Percentiles rank a stretch among this genome's conserved stretches.
These are phyloP conservation scores for Crambe crambe DNA, from an alignment of 37 sponge, comb jelly and placozoan species.

Conservation along the genomic window DNA sequence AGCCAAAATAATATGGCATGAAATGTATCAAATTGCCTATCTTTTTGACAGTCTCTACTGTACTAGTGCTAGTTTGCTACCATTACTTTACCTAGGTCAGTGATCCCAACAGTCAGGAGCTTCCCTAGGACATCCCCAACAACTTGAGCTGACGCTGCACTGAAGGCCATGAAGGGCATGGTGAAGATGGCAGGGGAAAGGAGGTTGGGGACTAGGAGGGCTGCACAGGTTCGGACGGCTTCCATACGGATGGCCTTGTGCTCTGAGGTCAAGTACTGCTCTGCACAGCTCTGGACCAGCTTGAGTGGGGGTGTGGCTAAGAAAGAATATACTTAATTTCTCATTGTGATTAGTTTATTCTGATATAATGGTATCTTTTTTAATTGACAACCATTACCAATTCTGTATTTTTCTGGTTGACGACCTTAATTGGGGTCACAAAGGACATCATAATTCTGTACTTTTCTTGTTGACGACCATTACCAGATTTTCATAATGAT, in stretches of 20 bases:
- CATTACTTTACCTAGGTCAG: conserved; percentile 38
- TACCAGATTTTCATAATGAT: too few relatives aligned
- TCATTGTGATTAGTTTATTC: neutral
- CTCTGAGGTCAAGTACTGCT: conserved; percentile 68
- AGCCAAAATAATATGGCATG: too few relatives aligned
- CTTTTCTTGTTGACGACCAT: too few relatives aligned
- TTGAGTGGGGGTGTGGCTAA: conserved; percentile 72
- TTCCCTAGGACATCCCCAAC: conserved; percentile 86
- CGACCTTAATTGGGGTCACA: neutral
- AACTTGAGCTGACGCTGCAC: conserved; percentile 54
- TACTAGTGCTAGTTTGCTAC: too few relatives aligned
- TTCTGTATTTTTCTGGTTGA: too few relatives aligned
- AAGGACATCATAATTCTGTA: neutral
- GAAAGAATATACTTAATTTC: neutral
- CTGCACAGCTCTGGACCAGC: conserved; percentile 83
- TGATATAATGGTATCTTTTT: neutral
- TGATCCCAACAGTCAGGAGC: conserved; percentile 83
- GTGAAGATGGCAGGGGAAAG: conserved; percentile 53
- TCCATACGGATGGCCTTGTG: conserved; percentile 70
- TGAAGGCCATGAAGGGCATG: conserved; percentile 29
- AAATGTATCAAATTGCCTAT: too few relatives aligned
- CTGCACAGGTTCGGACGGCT: conserved; percentile 84
- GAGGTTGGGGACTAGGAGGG: conserved; percentile 77
- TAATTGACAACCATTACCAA: neutral
- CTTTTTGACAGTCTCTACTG: too few relatives aligned